Evolutionary conservation across 1,140 invertebrate species (phyloP), one percentile per base, ranked within the genome.

Genomic region (Ostrea edulis): DNA sequence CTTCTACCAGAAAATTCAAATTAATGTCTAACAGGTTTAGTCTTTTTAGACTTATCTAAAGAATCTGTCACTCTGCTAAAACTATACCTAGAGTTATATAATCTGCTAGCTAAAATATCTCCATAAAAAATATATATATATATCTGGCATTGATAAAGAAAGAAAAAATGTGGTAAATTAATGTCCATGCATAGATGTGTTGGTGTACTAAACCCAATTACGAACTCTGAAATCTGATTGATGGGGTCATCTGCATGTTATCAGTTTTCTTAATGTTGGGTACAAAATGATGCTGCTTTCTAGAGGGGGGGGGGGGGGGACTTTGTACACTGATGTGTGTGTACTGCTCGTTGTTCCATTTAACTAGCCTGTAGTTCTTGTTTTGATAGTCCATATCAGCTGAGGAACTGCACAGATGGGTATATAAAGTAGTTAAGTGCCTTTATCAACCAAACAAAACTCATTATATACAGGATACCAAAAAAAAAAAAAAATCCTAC

Each of bases 1-100:
- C 29, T 77, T 77, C 29, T 77, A 14, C 25, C 68, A 77, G 68
- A 77, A 77, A 77, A 77, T 35, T 77, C 68, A 77, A 77, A 77
- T 77, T 35, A 77, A 77, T 77, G 68, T 35, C 68, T 29, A 77
- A 25, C 68, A 35, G 68, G 68, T 29, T 77, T 35, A 29, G 68
- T 77, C 68, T 77, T 77, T 35, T 77, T 29, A 35, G 68, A 77
- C 22, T 77, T 77, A 77, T 77, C 68, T 77, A 29, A 25, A 9
- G 68, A 77, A 77, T 77, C 68, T 77, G 68, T 77, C 68, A 25
- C 14, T 77, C 29, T 29, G 25, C 9, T 35, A 25, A 8, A 12
- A 5, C 29, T 77, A 2, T 77, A 25, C 68, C 68, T 77, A 77
- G 9, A 77, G 68, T 77, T 77, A 77, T 77, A 25, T 25, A 77